phyloP scores from a whole-genome alignment of 2,888 invertebrate species.

The Hyposoter didymator region DNA sequence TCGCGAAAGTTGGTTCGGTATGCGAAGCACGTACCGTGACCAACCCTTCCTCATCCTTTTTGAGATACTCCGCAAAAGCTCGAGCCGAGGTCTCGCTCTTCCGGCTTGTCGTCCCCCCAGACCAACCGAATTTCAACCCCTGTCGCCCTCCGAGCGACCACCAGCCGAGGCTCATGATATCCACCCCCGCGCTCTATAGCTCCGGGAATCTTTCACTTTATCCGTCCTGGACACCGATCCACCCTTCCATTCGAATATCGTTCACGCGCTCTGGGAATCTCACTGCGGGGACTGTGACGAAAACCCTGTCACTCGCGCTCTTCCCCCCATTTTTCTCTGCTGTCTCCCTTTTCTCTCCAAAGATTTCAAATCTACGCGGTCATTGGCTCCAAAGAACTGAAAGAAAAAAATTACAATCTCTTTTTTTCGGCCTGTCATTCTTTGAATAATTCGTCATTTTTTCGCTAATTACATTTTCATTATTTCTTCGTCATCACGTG shows the following conservation, averaged over 20 bases:
- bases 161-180: slow-evolving; percentile 69
- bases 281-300: slow-evolving; percentile 53
- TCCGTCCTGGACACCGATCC: slow-evolving; percentile 82
- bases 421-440: background rate
- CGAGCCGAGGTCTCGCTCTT: slow-evolving; percentile 66
- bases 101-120: slow-evolving; percentile 57
- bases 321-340: background rate
- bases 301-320: slow-evolving; percentile 35
- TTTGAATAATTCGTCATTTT: background rate
- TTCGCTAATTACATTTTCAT: background rate
- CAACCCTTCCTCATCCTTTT: slow-evolving; percentile 62
- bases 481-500: too few species aligned
- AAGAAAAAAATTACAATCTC: background rate
- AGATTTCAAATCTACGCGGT: background rate
- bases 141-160: slow-evolving; percentile 73
- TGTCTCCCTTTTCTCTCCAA: background rate
- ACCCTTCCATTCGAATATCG: slow-evolving; percentile 80
- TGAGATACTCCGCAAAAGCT: slow-evolving; percentile 50
- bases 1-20: slow-evolving; percentile 70
- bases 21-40: slow-evolving; percentile 81
- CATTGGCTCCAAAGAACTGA: background rate
- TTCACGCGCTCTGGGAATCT: slow-evolving; percentile 70
- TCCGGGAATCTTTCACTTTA: slow-evolving; percentile 82
- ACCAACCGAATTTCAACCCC: slow-evolving; percentile 75
- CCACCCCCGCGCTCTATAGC: slow-evolving; percentile 16